Evolutionary conservation across 2,888 invertebrate genomes (phyloP).

Genomic region (Sarcophaga variegata): DNA sequence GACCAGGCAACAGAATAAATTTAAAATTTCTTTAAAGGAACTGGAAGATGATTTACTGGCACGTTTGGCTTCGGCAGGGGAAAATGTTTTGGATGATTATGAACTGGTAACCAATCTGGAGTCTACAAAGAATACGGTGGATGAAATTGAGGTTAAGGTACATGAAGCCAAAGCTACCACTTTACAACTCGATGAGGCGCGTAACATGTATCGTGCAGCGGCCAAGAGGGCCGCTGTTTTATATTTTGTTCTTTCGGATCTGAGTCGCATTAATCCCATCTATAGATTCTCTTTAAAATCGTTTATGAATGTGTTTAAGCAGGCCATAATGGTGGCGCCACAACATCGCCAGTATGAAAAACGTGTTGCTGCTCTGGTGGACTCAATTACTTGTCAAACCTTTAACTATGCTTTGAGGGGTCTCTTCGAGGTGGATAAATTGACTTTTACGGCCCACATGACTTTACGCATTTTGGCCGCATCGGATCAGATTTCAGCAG

Average conservation of each 20-base stretch:
- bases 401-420: constrained; percentile 95
- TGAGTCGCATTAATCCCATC: constrained; percentile 95
- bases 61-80: constrained; percentile 93
- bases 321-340: constrained; percentile 89
- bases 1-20: constrained; percentile 96
- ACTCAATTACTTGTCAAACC: constrained; percentile 93
- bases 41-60: constrained; percentile 95
- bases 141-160: constrained; percentile 93
- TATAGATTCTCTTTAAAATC: constrained; percentile 98
- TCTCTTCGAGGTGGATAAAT: constrained; percentile 95
- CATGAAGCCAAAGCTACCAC: constrained; percentile 94
- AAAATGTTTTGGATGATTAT: constrained; percentile 95
- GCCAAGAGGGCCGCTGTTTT: constrained; percentile 94
- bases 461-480: constrained; percentile 85
- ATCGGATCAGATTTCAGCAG: constrained; percentile 85
- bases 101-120: constrained; percentile 95
- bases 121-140: constrained; percentile 95
- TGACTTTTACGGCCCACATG: constrained; percentile 95
- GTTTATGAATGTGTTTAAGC: constrained; percentile 95
- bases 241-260: constrained; percentile 96
- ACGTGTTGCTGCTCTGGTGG: constrained; percentile 90
- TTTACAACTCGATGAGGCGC: constrained; percentile 93
- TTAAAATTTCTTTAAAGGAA: constrained; percentile 94
- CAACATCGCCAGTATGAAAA: constrained; percentile 86
- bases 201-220: constrained; percentile 93